These are phyloP conservation scores for Drosophila lacertosa DNA, from an alignment of 1,140 invertebrate species.

Conservation along the genomic window DNA sequence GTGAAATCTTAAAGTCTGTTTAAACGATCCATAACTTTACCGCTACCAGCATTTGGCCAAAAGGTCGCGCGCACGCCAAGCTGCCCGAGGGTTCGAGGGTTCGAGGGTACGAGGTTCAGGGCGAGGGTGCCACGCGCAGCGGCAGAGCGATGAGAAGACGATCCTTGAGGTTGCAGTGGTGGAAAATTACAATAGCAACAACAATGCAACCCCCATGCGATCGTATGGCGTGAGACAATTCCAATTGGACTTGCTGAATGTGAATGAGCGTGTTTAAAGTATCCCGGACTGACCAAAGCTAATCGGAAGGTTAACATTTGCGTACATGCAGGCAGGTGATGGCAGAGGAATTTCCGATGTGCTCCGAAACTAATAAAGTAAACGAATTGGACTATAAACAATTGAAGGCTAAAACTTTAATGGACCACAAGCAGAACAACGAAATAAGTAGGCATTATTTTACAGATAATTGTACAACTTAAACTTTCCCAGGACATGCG, in stretches of 20 bases:
- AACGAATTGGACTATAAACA: not conserved
- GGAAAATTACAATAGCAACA: constrained; percentile 12
- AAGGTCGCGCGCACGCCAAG: constrained; percentile 64
- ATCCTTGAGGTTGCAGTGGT: constrained; percentile 49
- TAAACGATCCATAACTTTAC: constrained; percentile 49
- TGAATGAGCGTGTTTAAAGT: constrained; percentile 7
- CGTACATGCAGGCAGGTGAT: constrained; percentile 57
- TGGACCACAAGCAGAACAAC: no score
- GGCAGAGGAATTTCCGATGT: constrained; percentile 4
- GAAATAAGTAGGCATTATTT: no score
- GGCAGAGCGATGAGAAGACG: constrained; percentile 33
- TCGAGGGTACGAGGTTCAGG: constrained; percentile 4
- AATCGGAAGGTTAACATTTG: constrained; percentile 57
- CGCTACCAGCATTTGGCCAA: constrained; percentile 76
- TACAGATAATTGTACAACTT: no score
- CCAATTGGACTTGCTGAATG: constrained; percentile 47
- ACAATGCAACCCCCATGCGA: constrained; percentile 43
- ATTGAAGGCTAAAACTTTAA: no score
- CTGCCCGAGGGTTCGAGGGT: constrained; percentile 31
- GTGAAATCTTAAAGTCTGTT: constrained; percentile 53
- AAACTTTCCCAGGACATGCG: constrained; percentile 37
- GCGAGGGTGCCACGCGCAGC: constrained; percentile 64
- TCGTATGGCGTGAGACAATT: constrained; percentile 45
- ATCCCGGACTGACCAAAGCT: constrained; percentile 36
- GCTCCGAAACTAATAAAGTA: not conserved